These are phyloP conservation scores for Pseudolycoriella hygida DNA, from an alignment of 2,888 invertebrate species.

Conservation along the genomic window DNA sequence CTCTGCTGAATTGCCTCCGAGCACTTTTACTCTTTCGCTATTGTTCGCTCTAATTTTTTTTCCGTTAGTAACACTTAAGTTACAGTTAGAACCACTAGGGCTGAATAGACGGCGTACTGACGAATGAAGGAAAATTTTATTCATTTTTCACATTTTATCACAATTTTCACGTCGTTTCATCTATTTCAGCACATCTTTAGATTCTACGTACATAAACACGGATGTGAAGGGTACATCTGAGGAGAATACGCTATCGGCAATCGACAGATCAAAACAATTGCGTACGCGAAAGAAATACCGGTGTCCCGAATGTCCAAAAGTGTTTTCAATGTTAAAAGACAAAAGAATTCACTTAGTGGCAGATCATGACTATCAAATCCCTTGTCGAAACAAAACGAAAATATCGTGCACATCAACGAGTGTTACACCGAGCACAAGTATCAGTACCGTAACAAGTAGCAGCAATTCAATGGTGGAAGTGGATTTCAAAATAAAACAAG, in stretches of 20 bases:
- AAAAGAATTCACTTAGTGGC: constrained; percentile 26
- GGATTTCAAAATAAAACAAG: constrained; percentile 1
- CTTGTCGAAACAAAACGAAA: constrained; percentile 16
- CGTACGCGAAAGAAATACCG: constrained; percentile 19
- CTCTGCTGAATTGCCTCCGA: no score
- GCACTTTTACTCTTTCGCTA: no score
- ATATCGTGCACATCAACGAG: constrained; percentile 8
- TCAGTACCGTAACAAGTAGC: constrained; percentile 5
- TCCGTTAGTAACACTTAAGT: no score
- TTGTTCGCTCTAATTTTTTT: no score
- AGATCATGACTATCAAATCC: constrained; percentile 23
- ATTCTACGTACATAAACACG: neutral
- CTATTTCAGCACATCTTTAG: constrained; percentile 2
- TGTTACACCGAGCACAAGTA: constrained; percentile 10
- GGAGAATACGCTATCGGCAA: neutral
- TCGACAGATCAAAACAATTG: constrained; percentile 1
- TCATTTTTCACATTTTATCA: no score
- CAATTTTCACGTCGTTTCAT: neutral
- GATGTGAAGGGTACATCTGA: constrained; percentile 2
- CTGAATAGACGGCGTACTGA: no score
- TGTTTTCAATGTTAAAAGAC: constrained; percentile 24
- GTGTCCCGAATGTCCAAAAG: constrained; percentile 23
- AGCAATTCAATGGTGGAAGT: constrained; percentile 3
- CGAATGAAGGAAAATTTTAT: no score
- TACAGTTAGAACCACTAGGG: no score